Base-by-base conservation (phyloP, 2,888 invertebrate species). In the Hermaeophaga mercurialis region DNA sequence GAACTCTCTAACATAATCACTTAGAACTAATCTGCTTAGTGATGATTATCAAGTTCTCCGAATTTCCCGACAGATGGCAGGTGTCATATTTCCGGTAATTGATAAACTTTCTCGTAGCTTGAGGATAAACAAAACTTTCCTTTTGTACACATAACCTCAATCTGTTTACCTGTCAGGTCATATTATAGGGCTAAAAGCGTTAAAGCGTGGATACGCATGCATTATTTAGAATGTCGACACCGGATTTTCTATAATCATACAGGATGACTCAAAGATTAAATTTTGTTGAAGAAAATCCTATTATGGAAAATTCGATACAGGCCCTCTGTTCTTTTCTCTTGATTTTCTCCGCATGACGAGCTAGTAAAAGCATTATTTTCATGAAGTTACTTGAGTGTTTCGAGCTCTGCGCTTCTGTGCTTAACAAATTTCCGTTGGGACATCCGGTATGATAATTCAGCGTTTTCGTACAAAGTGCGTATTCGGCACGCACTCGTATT, bases 151-250 rank as follows among this genome's bases (percentile, higher is more conserved):
- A 45, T 47, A 49, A 55, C 55, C 48, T 44, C 36, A 17, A 53
- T 53, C 44, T 54, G 53, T 58, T 50, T 43, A 43, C 46, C 31
- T 58, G 33, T 47, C 33, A 48, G 18, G 33, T 54, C 22, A 33
- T 39, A 18, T 43, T 52, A 47, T 52, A 48, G 38, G 18, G 18
- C 41, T 2, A 1, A 34, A 18, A n/a, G 52, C 7, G 44, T 44
- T 33, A 48, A 48, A 50, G 52, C 54, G 58, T 54, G 58, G 45
- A 58, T 58, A 43, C 54, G 43, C 56, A 56, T 61, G 50, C 54
- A 61, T 58, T 61, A 61, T 58, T 45, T 48, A 58, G 47, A 31
- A 41, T 59, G 56, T 53, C 22, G 22, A 5, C 22, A 6, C 22
- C 22, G 22, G 22, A 22, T 22, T 22, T 22, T 22, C 4, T 3